Evolutionary conservation across 2,888 invertebrate genomes (phyloP), one percentile per base, ranked within the genome.

Genomic region (Cataglyphis altisquamis): DNA sequence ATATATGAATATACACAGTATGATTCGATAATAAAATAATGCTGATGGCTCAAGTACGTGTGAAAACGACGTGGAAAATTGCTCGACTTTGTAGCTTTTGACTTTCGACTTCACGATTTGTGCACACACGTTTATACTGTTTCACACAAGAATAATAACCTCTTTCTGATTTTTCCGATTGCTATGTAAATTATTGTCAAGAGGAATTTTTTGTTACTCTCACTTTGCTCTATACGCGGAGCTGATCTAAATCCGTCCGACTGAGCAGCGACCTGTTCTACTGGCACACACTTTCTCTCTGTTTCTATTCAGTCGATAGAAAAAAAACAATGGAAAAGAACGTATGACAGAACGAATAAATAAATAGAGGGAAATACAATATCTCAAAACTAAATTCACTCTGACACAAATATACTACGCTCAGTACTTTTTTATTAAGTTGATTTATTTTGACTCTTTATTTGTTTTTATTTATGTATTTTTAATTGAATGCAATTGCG

Each of bases 251-350:
- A 75, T 68, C 64, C 80, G 90, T 68, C 87, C 81, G 87, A 86
- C 84, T 57, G 75, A 83, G 78, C 84, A 85, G 84, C 85, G 84
- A 87, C 86, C 87, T 86, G 87, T 85, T 87, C 86, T 55, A 88
- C 87, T 90, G 84, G 84, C 86, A 88, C 55, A 83, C 87, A 88
- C 84, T 29, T 29, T 36, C 36, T 87, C 83, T 86, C 73, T 67
- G 48, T 86, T 86, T 52, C 77, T 62, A 77, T 80, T 83, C 80
- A 62, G 85, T 84, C 84, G 83, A 66, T 64, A 83, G 82, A 77
- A 77, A 77, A 77, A 84, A 63, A 80, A 55, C 18, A 45, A 78
- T 48, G 81, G 84, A 70, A 82, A 85, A 86, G 86, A 66, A 84
- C 63, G 83, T 45, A 73, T 60, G 87, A 80, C 83, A 78, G 84